Percentiles rank a stretch among this genome's conserved stretches.
These are phyloP conservation scores for Tringa solitaria DNA, from an alignment of 2,113 vertebrate species.

Conservation along the genomic window DNA sequence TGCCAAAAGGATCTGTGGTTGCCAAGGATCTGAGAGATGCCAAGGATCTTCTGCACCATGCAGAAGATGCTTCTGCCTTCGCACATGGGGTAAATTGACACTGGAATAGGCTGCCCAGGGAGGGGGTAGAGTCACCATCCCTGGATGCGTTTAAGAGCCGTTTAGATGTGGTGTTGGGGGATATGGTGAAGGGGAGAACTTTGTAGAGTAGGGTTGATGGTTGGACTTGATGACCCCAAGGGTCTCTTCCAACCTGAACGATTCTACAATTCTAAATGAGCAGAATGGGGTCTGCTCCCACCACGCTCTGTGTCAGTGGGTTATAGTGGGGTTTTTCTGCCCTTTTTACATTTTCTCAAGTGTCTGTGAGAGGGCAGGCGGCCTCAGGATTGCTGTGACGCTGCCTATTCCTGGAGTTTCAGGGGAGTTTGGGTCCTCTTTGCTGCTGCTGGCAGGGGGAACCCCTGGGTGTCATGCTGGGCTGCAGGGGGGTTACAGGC, in stretches of 20 bases:
- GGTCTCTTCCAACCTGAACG: too few relatives aligned
- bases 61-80: not conserved
- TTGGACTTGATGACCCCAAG: too few relatives aligned
- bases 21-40: too few relatives aligned
- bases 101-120: too few relatives aligned
- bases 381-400: not conserved
- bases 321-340: not conserved
- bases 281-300: not conserved
- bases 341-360: not conserved
- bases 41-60: too few relatives aligned
- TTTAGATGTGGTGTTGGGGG: too few relatives aligned
- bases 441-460: not conserved
- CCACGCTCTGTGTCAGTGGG: too few relatives aligned
- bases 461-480: fast-evolving
- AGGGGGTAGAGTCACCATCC: too few relatives aligned
- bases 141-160: too few relatives aligned
- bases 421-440: not conserved
- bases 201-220: too few relatives aligned
- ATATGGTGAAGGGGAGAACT: too few relatives aligned
- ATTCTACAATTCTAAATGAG: not conserved
- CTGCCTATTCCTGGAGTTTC: fast-evolving
- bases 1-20: not conserved
- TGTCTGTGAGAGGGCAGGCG: not conserved
- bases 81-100: too few relatives aligned
- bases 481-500: not conserved